A percentile compares a stretch with the other conserved stretches of the same genome.
These are phyloP conservation scores for Thomomys bottae DNA, from an alignment of 2,113 vertebrate genomes.

Conservation along the genomic window DNA sequence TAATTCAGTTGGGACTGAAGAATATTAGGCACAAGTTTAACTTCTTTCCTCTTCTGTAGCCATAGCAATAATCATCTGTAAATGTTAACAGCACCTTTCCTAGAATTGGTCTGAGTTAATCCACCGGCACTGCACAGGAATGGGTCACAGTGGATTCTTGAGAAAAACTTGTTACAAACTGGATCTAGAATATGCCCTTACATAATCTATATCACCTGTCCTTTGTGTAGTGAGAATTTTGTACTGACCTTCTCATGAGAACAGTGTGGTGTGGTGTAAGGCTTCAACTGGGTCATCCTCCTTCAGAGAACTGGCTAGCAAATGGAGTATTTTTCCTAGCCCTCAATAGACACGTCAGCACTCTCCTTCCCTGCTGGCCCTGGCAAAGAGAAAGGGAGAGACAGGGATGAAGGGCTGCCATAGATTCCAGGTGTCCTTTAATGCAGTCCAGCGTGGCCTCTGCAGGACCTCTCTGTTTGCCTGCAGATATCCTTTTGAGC, in stretches of 20 bases:
- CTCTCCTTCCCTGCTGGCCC: constrained; percentile 75
- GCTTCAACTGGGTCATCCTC: constrained; percentile 73
- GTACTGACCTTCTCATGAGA: not conserved
- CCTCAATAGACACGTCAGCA: constrained; percentile 78
- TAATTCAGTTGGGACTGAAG: not conserved
- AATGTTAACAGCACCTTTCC: not conserved
- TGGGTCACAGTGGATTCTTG: not conserved
- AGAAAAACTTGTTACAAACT: not conserved
- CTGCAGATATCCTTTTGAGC: constrained; percentile 78
- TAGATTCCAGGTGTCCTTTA: constrained; percentile 77
- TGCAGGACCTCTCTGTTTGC: constrained; percentile 74
- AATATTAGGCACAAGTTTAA: not conserved
- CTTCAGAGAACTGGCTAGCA: constrained; percentile 57
- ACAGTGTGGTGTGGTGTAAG: not conserved
- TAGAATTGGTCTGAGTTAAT: not conserved
- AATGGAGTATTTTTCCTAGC: constrained; percentile 75
- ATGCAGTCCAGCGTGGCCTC: constrained; percentile 71
- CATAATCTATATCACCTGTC: not conserved
- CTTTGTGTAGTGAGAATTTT: not conserved
- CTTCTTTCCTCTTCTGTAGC: not conserved
- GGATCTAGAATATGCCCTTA: not conserved
- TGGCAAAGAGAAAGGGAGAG: constrained; percentile 79
- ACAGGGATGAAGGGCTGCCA: constrained; percentile 71
- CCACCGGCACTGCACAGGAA: not conserved
- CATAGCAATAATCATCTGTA: not conserved